Evolutionary conservation across 2,888 invertebrate species (phyloP), one percentile per base, ranked within the genome.

Genomic region (Scelioninae gen. 1): DNA sequence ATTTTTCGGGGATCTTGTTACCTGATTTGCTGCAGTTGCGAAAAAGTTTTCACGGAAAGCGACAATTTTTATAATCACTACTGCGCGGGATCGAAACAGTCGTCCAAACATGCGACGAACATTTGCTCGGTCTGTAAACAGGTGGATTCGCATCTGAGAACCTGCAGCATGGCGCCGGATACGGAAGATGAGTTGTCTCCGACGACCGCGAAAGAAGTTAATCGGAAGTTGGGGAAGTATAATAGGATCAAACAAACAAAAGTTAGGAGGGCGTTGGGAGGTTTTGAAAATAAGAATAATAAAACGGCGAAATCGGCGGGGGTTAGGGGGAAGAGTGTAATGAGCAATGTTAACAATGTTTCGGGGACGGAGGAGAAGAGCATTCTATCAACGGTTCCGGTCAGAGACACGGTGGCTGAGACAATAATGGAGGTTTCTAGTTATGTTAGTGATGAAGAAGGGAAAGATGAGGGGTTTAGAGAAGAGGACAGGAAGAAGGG

Each of bases 1-100:
- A 93, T 93, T 56, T 95, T 95, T 89, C 94, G 94, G 88, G 95
- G 95, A 74, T 95, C 95, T 1, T 94, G 96, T 88, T 96, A 95
- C 92, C 93, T 97, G 83, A 95, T 96, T 93, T 97, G 97, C 90
- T 96, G 96, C 93, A 94, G 94, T 43, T 97, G 97, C 93, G 96
- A 96, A 91, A 95, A 95, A 90, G 95, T 96, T 43, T 97, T 96
- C 92, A 94, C 94, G 84, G 96, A 96, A 89, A 94, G 95, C 86
- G 96, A 96, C 91, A 95, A 96, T 90, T 96, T 96, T 92, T 95
- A 95, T 85, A 94, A 95, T 88, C 97, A 97, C 90, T 94, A 94
- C 89, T 97, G 96, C 88, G 0, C 65, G 75, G n/a, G 76, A 3
- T 60, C 49, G 0, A 83, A 76, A 11, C 84, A 87, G 16, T 88